Evolutionary conservation across 2,888 invertebrate species (phyloP), one percentile per base, ranked within the genome.

Genomic region (Macaria liturata): DNA sequence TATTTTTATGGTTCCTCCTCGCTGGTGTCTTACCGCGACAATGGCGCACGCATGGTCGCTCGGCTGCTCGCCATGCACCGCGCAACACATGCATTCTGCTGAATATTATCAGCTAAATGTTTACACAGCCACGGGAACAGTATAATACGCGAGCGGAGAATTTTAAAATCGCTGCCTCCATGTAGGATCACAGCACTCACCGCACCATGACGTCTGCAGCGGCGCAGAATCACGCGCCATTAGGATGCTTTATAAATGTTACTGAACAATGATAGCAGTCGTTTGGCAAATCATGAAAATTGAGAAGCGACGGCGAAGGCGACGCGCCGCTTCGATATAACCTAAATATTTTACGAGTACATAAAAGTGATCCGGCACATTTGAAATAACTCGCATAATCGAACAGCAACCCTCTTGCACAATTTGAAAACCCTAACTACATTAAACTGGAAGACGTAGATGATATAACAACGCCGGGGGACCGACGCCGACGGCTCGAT

Each of bases 1-100:
- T 73, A 78, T 79, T 77, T 79, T 79, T 79, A 79, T 79, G 76
- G 65, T 79, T 79, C 79, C 79, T 76, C 66, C 65, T 34, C 50
- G 57, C 37, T 47, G 40, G 69, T 69, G 74, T 71, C 71, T 68
- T 67, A 61, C 66, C 65, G 68, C 67, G 71, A 76, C 76, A 77
- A 72, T 68, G 68, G 9, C 42, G 57, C 65, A 65, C 64, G 66
- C 67, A 66, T 64, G 61, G 62, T 64, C 61, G 50, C 62, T 48
- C 48, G 44, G 46, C 54, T 44, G 54, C 20, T 20, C 20, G 20
- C 49, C 56, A 52, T 60, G 61, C 55, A 58, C 49, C 52, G 43
- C 55, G 47, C 9, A 32, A 49, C 57, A 49, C 52, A 58, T 54
- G 48, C 59, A 57, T 60, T 58, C 60, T 61, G 54, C 57, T 57